phyloP scores from a whole-genome alignment of 2,888 invertebrate species.

The Philopedon plagiatum region DNA sequence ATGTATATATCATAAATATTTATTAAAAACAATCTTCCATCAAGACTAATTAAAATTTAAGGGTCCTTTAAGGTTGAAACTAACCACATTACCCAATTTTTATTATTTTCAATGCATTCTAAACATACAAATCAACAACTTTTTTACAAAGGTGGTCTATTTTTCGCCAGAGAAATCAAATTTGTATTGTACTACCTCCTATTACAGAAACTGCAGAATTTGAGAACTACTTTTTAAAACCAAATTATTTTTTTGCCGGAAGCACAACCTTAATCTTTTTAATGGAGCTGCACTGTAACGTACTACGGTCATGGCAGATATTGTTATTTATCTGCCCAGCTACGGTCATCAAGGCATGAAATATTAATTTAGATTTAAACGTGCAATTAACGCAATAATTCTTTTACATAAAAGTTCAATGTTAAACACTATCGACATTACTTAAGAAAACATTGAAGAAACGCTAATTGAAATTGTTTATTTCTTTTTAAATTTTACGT shows the following conservation, averaged over 20 bases:
- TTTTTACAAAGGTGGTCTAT: too few relatives aligned
- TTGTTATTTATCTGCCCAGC: too few relatives aligned
- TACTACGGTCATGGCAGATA: too few relatives aligned
- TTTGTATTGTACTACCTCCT: too few relatives aligned
- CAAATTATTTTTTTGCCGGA: neutral
- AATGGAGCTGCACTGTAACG: neutral
- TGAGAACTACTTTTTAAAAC: neutral
- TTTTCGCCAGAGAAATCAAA: too few relatives aligned
- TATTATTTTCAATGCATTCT: too few relatives aligned
- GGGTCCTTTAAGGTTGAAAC: too few relatives aligned
- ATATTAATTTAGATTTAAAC: slow-evolving; percentile 20
- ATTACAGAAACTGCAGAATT: neutral
- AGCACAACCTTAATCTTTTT: neutral
- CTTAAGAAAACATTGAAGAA: slow-evolving; percentile 29
- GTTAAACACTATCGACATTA: slow-evolving; percentile 26
- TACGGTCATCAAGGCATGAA: slow-evolving; percentile 15
- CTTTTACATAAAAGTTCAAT: slow-evolving; percentile 40
- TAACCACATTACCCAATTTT: too few relatives aligned
- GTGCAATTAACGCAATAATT: slow-evolving; percentile 14
- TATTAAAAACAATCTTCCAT: too few relatives aligned
- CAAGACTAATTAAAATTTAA: too few relatives aligned
- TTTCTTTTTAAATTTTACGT: neutral
- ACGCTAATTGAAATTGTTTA: neutral
- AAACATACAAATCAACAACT: too few relatives aligned
- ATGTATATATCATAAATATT: too few relatives aligned